A percentile compares a stretch with the other conserved stretches of the same genome.
phyloP scores from a whole-genome alignment of 2,113 vertebrate genomes.

The Terrapene triunguis region DNA sequence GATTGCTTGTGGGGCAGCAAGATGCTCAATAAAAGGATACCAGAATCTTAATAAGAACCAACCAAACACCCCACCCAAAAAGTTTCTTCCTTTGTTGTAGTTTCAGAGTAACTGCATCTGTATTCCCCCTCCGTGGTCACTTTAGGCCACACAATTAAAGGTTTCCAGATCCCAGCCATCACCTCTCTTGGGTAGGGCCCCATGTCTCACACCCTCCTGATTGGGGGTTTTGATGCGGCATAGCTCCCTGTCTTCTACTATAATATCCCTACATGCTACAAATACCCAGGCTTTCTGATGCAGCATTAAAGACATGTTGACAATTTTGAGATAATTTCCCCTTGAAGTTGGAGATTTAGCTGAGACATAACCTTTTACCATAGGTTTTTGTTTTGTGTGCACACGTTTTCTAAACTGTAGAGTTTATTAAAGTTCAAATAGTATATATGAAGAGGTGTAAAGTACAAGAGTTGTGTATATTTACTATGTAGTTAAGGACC shows the following conservation, averaged over 20 bases:
- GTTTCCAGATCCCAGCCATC: not conserved
- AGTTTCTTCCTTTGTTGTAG: not conserved
- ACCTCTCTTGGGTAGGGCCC: not conserved
- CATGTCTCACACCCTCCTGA: too few species aligned
- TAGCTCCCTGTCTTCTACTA: not conserved
- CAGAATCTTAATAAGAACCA: not conserved
- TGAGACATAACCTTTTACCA: constrained; percentile 25
- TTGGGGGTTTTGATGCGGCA: not conserved
- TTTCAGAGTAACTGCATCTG: not conserved
- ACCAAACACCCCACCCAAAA: too few species aligned
- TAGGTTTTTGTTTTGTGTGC: not conserved
- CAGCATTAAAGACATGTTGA: not conserved
- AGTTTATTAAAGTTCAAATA: constrained; percentile 38
- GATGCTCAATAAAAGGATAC: not conserved
- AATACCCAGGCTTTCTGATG: not conserved
- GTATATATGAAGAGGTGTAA: constrained; percentile 43
- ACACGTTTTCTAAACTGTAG: constrained; percentile 26
- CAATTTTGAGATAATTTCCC: not conserved
- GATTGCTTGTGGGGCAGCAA: too few species aligned
- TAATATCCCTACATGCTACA: not conserved
- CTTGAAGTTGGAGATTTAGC: not conserved
- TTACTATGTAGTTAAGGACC: constrained; percentile 60
- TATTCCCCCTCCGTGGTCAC: not conserved
- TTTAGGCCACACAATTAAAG: too few species aligned
- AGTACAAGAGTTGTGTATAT: not conserved